Conservation (phyloP, 2,888 invertebrate species). For the Tetropium fuscum region DNA sequence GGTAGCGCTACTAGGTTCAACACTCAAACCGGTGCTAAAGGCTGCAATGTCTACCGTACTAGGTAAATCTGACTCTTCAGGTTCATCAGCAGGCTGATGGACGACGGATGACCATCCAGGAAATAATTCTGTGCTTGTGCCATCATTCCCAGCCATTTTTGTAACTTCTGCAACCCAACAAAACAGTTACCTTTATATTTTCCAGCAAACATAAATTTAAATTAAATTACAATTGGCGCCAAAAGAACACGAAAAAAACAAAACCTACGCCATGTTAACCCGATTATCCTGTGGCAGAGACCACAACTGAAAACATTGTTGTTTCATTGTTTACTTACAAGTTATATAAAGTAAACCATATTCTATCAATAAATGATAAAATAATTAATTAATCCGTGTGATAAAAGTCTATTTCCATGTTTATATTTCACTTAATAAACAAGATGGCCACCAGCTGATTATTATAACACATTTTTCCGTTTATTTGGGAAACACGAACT, state of each 20-base stretch:
- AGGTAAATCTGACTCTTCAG: constrained; percentile 73
- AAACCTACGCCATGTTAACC: constrained; percentile 48
- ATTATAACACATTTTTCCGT: constrained; percentile 47
- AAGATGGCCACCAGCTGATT: constrained; percentile 64
- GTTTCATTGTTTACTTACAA: constrained; percentile 39
- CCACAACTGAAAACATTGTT: not conserved
- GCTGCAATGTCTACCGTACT: constrained; percentile 77
- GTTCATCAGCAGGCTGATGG: constrained; percentile 72
- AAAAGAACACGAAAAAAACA: constrained; percentile 51
- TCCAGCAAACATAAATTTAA: constrained; percentile 21
- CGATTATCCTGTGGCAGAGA: constrained; percentile 14
- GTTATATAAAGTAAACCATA: constrained; percentile 42
- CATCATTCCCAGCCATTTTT: constrained; percentile 64
- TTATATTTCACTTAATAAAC: constrained; percentile 61
- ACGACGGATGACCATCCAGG: constrained; percentile 71
- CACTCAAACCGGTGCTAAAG: constrained; percentile 68
- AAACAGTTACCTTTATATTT: constrained; percentile 1
- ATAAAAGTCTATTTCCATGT: constrained; percentile 61
- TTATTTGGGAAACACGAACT: constrained; percentile 28
- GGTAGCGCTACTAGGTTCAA: constrained; percentile 54
- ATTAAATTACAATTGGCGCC: constrained; percentile 58
- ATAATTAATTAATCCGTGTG: constrained; percentile 38
- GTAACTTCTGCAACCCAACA: constrained; percentile 30
- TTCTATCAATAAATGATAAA: constrained; percentile 42
- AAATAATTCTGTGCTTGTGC: constrained; percentile 63